Percentiles rank a stretch among this genome's conserved stretches.
These are phyloP conservation scores for Mastomys natalensis DNA, from an alignment of 2,113 vertebrate species.

Conservation along the genomic window DNA sequence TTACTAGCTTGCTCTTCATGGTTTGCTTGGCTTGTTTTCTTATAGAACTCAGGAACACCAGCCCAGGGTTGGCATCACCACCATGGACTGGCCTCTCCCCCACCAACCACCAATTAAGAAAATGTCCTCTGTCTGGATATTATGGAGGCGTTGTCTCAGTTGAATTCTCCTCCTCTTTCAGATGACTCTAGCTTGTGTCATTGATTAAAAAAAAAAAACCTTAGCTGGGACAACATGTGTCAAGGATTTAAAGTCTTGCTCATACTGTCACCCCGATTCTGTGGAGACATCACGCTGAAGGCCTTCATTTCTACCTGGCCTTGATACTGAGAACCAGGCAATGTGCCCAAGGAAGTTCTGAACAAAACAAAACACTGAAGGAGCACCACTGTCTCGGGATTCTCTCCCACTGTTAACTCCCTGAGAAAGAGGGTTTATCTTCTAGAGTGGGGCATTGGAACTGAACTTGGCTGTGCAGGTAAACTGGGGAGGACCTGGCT, in stretches of 20 bases:
- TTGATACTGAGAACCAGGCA: background rate
- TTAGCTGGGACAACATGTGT: background rate
- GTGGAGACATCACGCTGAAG: background rate
- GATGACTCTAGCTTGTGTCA: background rate
- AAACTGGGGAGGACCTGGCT: conserved; percentile 31
- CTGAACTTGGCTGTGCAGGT: conserved; percentile 47
- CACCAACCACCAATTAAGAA: background rate
- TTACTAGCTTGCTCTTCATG: background rate
- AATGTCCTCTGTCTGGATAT: background rate
- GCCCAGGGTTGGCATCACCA: background rate
- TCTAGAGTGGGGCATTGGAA: background rate
- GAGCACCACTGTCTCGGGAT: background rate
- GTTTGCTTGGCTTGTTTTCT: background rate
- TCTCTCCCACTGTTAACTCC: background rate
- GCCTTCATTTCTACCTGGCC: background rate
- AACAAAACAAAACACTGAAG: background rate
- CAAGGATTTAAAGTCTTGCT: background rate
- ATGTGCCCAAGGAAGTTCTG: background rate
- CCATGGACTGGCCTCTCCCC: background rate
- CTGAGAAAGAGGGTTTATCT: background rate
- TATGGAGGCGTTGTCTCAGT: background rate
- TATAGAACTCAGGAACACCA: background rate
- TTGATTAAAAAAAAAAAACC: no score
- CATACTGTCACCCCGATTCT: background rate
- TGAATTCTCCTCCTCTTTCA: background rate